Evolutionary conservation across 30 jellyfish, hydroid and myxozoan genomes (phyloP).

Genomic region (Pelagia noctiluca): DNA sequence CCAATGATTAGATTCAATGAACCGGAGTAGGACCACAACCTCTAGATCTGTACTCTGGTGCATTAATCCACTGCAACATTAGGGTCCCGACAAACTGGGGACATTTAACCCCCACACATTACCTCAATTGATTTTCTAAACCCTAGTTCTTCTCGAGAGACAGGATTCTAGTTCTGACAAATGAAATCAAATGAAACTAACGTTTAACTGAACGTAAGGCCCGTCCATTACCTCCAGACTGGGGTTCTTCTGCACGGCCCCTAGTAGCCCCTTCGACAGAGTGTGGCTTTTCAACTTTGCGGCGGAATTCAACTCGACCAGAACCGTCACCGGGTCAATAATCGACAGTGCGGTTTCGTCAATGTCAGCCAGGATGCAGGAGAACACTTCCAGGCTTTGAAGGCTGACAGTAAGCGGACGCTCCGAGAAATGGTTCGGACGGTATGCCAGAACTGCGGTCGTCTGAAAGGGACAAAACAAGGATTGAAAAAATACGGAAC

Average conservation of each 20-base stretch:
- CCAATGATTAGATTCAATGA: no score
- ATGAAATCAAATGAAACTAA: background rate
- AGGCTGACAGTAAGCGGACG: constrained; percentile 95
- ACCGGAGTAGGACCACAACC: no score
- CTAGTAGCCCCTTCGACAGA: constrained; percentile 74
- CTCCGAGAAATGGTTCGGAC: constrained; percentile 93
- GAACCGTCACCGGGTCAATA: constrained; percentile 95
- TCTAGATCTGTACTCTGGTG: no score
- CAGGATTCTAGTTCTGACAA: no score
- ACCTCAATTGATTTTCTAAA: no score
- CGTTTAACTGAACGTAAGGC: background rate
- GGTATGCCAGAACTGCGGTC: constrained; percentile 96
- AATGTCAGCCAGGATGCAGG: constrained; percentile 86
- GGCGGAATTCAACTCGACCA: constrained; percentile 92
- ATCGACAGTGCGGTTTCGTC: constrained; percentile 97
- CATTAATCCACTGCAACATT: no score
- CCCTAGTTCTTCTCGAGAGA: no score
- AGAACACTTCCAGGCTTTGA: constrained; percentile 95
- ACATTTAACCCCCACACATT: no score
- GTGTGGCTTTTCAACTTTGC: constrained; percentile 57
- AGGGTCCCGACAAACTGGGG: no score
- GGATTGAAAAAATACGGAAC: no score
- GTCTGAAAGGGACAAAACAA: constrained; percentile 57
- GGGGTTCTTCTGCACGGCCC: constrained; percentile 81
- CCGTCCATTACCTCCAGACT: constrained; percentile 80